A percentile compares a stretch with the other conserved stretches of the same genome.
phyloP scores from a whole-genome alignment of 2,113 vertebrate species.

The Cyanoliseus patagonus region DNA sequence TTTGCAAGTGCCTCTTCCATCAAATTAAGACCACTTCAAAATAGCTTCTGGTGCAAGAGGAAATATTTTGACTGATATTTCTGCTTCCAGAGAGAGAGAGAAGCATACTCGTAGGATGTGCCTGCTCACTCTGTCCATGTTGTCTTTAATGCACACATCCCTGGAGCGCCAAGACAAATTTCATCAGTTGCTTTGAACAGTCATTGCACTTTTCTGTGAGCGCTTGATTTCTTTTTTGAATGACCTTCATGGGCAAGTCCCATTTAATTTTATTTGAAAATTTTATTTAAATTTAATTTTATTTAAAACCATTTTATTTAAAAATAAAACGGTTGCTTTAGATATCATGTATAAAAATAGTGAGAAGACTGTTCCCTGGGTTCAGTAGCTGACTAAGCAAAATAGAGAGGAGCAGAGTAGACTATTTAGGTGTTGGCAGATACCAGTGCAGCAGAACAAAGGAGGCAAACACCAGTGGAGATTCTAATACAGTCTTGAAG shows the following conservation, averaged over 20 bases:
- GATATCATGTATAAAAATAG: background rate
- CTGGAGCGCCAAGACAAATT: background rate
- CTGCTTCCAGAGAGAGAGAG: background rate
- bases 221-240: background rate
- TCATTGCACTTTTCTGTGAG: background rate
- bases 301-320: background rate
- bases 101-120: background rate
- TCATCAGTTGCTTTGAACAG: background rate
- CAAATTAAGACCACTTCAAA: background rate
- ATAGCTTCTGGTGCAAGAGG: background rate
- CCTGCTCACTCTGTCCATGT: background rate
- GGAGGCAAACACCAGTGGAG: background rate
- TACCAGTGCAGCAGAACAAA: background rate
- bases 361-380: background rate
- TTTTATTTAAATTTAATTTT: no score
- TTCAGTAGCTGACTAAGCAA: background rate
- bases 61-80: background rate
- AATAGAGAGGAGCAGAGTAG: background rate
- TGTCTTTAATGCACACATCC: background rate
- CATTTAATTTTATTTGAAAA: background rate
- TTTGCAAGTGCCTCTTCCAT: background rate
- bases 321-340: background rate
- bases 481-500: no score
- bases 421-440: background rate
- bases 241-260: background rate